Base-by-base conservation (phyloP, 2,888 invertebrate species). In the Nematopogon swammerdamellus region DNA sequence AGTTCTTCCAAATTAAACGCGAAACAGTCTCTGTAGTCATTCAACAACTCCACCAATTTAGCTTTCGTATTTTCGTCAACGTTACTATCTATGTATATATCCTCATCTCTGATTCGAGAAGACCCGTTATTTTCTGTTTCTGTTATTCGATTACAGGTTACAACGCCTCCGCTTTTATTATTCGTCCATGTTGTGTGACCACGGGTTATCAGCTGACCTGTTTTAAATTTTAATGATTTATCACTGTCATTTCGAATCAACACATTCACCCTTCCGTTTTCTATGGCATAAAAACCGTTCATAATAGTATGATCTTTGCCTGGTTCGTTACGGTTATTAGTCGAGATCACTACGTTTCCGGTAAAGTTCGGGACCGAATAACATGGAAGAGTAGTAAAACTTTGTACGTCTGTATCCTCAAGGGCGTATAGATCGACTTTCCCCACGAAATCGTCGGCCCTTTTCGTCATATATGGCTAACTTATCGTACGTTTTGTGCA, bases 1-100 rank as follows among this genome's bases (percentile, higher is more conserved):
- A 54, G 44, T 47, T 52, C 52, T 3, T 46, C 18, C 16, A 54
- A 11, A 42, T 52, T 43, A 16, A 47, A 46, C 8, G 55, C 52
- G 44, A 55, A 55, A 48, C 51, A 51, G 17, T 51, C 45, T 16
- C 54, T 30, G 44, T 50, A 52, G 1, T 44, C 43, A 50, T 50
- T 50, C 36, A 49, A 18, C 3, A 51, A 44, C 8, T 43, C 29
- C 5, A 52, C 14, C 19, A 46, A 11, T 8, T 47, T 44, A 42
- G 45, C 17, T 36, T 51, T 49, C 46, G 18, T n/a, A 47, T 46
- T 49, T 4, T 50, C 47, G 17, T 43, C 30, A 16, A 46, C 19
- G 14, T 46, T 20, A 19, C 16, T 16, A 11, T 20, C 46, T 46
- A 46, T 46, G 19, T 46, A 19, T 20, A 46, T 14, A 36, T 36